Evolutionary conservation across 2,113 vertebrate species (phyloP), one percentile per base, ranked within the genome.

Genomic region (Mormoops blainvillei): DNA sequence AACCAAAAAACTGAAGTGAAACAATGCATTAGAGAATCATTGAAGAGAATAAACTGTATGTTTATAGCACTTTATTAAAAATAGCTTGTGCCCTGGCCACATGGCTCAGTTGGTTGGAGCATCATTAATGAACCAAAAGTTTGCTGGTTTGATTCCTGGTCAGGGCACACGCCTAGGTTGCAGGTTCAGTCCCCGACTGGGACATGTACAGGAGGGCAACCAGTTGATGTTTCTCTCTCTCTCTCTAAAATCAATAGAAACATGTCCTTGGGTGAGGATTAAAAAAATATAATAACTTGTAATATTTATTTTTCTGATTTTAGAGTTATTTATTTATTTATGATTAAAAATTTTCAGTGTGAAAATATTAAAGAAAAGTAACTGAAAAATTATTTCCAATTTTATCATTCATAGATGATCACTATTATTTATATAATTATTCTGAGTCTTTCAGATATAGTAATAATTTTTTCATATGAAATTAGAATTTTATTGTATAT

Each of bases 1-100:
- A 95, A 74, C 61, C 33, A 70, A 90, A 96, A 92, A 96, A 58
- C n/a, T 68, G 80, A 98, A 97, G 38, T 58, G 93, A 98, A 97
- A 96, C 86, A 52, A 80, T 80, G 15, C 16, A 93, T 80, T 38
- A 92, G 65, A 89, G 45, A 93, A 93, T 96, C 58, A 92, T 19
- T 87, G 82, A 93, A 45, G 89, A 96, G n/a, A 87, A 68, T 56
- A 74, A 91, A 71, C 14, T 6, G 15, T 36, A 45, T 68, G 20
- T 48, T 33, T 41, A 61, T 58, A 96, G 22, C 12, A 94, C 22
- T 86, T 65, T 71, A 67, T 85, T 84, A 78, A 73, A 87, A 67
- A 88, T 24, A 88, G 45, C 16, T 83, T 81, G 3, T 18, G 61
- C 28, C 28, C 28, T 63, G 61, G 61, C 28, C 31, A 28, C 61